Percentiles rank a stretch among this genome's conserved stretches.
Conservation (phyloP, 2,888 invertebrate genomes). For the Lucinisca nassula region DNA sequence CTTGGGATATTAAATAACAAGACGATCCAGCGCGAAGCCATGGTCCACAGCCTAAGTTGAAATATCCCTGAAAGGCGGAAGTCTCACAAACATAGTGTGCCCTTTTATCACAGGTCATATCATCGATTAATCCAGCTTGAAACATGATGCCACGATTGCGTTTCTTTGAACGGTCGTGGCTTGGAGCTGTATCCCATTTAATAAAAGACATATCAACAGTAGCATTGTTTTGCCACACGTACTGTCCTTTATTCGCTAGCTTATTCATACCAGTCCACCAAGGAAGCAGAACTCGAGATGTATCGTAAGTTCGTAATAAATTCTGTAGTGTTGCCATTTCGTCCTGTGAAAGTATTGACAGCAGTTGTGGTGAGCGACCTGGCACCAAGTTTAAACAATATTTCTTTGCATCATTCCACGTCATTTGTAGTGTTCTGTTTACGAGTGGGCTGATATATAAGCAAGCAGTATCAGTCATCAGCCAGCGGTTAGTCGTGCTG, state of each 20-base stretch:
- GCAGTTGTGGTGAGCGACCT: constrained; percentile 41
- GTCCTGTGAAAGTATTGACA: constrained; percentile 53
- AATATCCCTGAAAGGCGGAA: constrained; percentile 58
- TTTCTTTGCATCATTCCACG: constrained; percentile 65
- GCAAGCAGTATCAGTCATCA: constrained; percentile 59
- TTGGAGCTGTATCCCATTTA: constrained; percentile 71
- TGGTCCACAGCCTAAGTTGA: constrained; percentile 69
- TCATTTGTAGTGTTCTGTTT: constrained; percentile 59
- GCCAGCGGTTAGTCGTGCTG: constrained; percentile 34
- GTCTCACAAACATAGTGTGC: constrained; percentile 75
- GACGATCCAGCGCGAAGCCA: constrained; percentile 72
- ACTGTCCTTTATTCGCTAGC: constrained; percentile 47
- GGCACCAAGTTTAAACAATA: constrained; percentile 64
- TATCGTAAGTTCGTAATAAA: constrained; percentile 39
- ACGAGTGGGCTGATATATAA: constrained; percentile 69
- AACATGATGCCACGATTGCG: constrained; percentile 74
- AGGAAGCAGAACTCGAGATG: constrained; percentile 50
- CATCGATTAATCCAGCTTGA: constrained; percentile 70
- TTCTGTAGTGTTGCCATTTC: constrained; percentile 60
- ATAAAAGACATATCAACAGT: constrained; percentile 35
- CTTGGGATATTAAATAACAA: constrained; percentile 71
- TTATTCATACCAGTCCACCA: constrained; percentile 76
- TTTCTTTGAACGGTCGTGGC: constrained; percentile 45
- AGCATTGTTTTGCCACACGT: constrained; percentile 69
- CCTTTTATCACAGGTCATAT: constrained; percentile 67